Conservation (phyloP, 2,888 invertebrate genomes). For the Campoletis raptor region DNA sequence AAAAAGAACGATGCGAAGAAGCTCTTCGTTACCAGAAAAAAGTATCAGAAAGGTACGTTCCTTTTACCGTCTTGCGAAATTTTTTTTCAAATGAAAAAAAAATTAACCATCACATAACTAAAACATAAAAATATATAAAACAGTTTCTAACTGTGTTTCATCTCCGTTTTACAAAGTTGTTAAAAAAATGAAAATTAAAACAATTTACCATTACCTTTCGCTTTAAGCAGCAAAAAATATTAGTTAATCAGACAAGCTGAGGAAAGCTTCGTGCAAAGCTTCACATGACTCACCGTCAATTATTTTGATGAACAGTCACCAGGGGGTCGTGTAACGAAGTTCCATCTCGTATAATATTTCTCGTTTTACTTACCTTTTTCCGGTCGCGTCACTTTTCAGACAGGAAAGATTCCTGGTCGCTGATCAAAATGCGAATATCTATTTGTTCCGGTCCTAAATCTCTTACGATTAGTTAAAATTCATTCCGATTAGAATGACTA, state of each 20-base stretch:
- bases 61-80: background rate
- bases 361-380: background rate
- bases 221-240: slow-evolving; percentile 23
- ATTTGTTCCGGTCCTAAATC: background rate
- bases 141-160: background rate
- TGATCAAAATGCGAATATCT: background rate
- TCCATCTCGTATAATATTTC: slow-evolving; percentile 28
- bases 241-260: slow-evolving; percentile 40
- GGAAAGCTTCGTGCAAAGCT: slow-evolving; percentile 33
- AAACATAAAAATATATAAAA: background rate
- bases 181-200: background rate
- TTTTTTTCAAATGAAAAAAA: background rate
- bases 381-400: background rate
- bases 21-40: slow-evolving; percentile 67
- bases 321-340: slow-evolving; percentile 38
- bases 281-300: slow-evolving; percentile 56
- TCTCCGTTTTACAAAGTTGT: background rate
- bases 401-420: background rate
- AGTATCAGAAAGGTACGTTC: slow-evolving; percentile 53
- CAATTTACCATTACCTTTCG: background rate
- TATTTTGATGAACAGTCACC: slow-evolving; percentile 65
- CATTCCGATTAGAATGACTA: background rate
- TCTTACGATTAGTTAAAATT: background rate
- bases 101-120: background rate
- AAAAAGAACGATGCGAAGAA: slow-evolving; percentile 70